Base-by-base conservation (phyloP, 2,113 vertebrate species). In the Microtus oregoni region DNA sequence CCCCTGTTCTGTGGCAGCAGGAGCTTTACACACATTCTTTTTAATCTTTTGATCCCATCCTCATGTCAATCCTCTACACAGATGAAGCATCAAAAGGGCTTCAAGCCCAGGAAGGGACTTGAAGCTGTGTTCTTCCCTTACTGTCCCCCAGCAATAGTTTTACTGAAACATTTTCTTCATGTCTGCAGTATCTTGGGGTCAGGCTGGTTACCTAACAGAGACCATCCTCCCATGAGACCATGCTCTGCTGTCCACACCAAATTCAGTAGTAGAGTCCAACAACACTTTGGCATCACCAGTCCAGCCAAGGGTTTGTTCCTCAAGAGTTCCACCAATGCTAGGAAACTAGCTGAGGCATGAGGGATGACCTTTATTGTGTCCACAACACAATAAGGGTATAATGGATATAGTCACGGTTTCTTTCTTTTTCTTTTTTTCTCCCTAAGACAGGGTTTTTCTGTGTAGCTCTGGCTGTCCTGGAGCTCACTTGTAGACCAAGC, bases 81-180 rank as follows among this genome's bases (percentile, higher is more conserved):
- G 4, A 86, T 32, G 26, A 94, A 35, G 24, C 92, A 94, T 92
- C 68, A 63, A 63, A 94, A 94, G 79, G 44, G n/a, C 52, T n/a
- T n/a, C 50, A n/a, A 1, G n/a, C 32, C 17, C 77, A 79, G 50
- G 50, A 12, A 55, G 32, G 52, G 52, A n/a, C 83, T 70, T 50
- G 63, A 89, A 93, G 32, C 19, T 12, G 5, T 38, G 15, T 81
- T 78, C 67, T 91, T 26, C 85, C 19, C 38, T 52, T 47, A 86
- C 10, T 52, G 38, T 20, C 24, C 44, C 61, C 26, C 67, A 52
- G 72, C 4, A 78, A 22, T 19, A 41, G 70, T 32, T 76, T 32
- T 50, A 72, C 30, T 78, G n/a, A 94, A 87, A 82, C 44, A 79
- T 47, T 52, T 61, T 77, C 44, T 93, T 63, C 50, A 20, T 5